Conservation (phyloP, 2,888 invertebrate genomes). For the Pteria penguin region DNA sequence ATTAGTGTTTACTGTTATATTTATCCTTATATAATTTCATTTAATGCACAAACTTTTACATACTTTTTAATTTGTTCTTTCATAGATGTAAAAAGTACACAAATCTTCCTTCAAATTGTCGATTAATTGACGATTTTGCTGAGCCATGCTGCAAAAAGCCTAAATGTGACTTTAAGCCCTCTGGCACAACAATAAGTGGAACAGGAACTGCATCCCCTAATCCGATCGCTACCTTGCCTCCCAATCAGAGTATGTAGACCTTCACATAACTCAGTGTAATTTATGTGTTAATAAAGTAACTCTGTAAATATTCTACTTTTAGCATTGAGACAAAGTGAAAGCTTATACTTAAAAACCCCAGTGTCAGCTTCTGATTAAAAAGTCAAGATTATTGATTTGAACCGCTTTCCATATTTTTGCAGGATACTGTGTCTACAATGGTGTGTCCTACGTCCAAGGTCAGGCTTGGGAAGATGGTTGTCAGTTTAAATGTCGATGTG, state of each 20-base stretch:
- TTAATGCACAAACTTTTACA: no score
- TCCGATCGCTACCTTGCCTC: constrained; percentile 50
- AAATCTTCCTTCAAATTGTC: constrained; percentile 55
- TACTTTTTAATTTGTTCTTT: no score
- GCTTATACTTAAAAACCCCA: no score
- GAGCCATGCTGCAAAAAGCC: constrained; percentile 63
- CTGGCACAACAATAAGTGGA: constrained; percentile 39
- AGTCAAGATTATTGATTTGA: no score
- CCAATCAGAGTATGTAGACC: constrained; percentile 48
- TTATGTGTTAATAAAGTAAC: no score
- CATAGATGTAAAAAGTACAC: constrained; percentile 53
- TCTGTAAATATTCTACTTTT: no score
- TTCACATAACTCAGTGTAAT: background rate
- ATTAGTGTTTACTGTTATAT: no score
- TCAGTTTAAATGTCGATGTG: constrained; percentile 60
- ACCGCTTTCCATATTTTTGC: no score
- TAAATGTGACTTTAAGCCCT: constrained; percentile 52
- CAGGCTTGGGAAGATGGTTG: constrained; percentile 67
- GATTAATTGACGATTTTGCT: constrained; percentile 56
- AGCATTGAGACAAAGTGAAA: no score
- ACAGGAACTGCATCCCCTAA: constrained; percentile 25
- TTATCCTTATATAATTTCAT: no score
- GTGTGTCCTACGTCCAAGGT: constrained; percentile 57
- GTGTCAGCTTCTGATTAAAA: no score
- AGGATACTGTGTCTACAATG: constrained; percentile 63